These are phyloP conservation scores for Zaprionus bogoriensis DNA, from an alignment of 2,888 invertebrate species.

Conservation along the genomic window DNA sequence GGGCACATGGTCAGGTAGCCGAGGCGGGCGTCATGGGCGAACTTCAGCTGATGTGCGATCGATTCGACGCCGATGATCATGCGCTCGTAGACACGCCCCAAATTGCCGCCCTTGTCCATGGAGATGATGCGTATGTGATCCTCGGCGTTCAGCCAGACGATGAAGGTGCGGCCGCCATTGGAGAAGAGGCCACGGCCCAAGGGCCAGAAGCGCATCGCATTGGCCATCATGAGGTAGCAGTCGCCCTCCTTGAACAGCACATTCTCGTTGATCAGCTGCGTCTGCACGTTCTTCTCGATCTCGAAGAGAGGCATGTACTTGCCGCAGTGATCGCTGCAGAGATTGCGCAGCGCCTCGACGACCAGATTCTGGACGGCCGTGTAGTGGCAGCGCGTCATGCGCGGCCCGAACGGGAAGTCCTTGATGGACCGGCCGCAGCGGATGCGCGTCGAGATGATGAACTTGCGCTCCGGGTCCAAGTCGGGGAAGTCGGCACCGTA, in stretches of 20 bases:
- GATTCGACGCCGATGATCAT: conserved; percentile 94
- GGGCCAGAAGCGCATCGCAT: conserved; percentile 98
- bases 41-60: conserved; percentile 94
- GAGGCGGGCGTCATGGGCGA: conserved; percentile 95
- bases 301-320: conserved; percentile 96
- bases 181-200: conserved; percentile 97
- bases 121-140: conserved; percentile 98
- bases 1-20: conserved; percentile 99
- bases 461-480: conserved; percentile 94
- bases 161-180: conserved; percentile 98
- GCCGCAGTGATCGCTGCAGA: conserved; percentile 94
- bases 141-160: conserved; percentile 99
- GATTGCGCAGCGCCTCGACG: conserved; percentile 88
- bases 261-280: conserved; percentile 97
- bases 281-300: conserved; percentile 96
- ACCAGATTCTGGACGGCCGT: conserved; percentile 97
- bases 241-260: conserved; percentile 98
- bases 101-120: conserved; percentile 98
- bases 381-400: conserved; percentile 96
- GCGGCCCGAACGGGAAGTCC: conserved; percentile 98
- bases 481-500: conserved; percentile 94
- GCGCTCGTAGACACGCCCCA: conserved; percentile 94
- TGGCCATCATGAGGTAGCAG: conserved; percentile 90
- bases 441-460: conserved; percentile 96
- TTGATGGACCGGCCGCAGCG: conserved; percentile 96